A percentile compares a stretch with the other conserved stretches of the same genome.
Evolutionary conservation across 2,113 vertebrate species (phyloP).

Genomic region (Orthonyx spaldingii): DNA sequence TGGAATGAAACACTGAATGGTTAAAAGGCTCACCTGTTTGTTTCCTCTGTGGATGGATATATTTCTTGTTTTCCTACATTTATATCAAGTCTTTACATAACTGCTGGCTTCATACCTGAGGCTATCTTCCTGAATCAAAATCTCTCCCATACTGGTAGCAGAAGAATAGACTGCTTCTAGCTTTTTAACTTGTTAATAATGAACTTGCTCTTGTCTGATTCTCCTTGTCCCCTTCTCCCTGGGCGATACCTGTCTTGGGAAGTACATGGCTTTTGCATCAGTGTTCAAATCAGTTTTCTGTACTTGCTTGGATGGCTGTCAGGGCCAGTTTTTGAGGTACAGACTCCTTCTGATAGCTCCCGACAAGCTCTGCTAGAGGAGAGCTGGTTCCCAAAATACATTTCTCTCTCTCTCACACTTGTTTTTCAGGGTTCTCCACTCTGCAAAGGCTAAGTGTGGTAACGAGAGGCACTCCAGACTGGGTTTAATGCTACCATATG

Average conservation of each 20-base stretch:
- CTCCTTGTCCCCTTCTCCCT: conserved; percentile 32
- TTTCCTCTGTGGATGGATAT: not conserved
- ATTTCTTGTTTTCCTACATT: not conserved
- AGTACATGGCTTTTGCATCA: conserved; percentile 38
- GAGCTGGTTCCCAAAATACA: conserved; percentile 65
- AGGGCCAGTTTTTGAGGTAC: conserved; percentile 64
- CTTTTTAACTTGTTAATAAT: conserved; percentile 29
- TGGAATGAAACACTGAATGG: not conserved
- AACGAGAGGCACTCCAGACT: conserved; percentile 73
- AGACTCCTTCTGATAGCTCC: conserved; percentile 62
- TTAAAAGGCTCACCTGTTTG: not conserved
- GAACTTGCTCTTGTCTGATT: not conserved
- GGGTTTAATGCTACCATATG: conserved; percentile 77
- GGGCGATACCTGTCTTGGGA: not conserved
- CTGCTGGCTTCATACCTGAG: not conserved
- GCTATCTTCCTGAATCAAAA: not conserved
- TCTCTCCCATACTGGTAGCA: not conserved
- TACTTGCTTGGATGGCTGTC: conserved; percentile 40
- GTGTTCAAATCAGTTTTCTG: conserved; percentile 18
- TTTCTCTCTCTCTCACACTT: conserved; percentile 50
- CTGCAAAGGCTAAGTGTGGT: conserved; percentile 64
- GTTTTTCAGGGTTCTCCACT: conserved; percentile 74
- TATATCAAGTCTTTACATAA: conserved; percentile 1
- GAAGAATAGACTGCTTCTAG: not conserved
- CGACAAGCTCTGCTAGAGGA: conserved; percentile 56